phyloP scores from a whole-genome alignment of 2,113 vertebrate species.

The Oreotrochilus melanogaster region DNA sequence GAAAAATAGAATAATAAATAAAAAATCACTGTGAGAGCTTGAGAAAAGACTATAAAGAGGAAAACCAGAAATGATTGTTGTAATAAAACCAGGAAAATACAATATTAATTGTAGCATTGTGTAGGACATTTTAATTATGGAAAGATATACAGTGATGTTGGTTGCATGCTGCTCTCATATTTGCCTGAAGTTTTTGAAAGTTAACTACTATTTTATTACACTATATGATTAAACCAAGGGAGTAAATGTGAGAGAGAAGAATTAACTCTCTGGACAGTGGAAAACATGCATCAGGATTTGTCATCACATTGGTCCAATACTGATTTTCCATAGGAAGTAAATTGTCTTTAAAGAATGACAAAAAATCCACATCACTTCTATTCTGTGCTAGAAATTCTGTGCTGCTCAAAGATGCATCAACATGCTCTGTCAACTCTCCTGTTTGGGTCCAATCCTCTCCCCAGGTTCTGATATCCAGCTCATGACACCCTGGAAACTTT shows the following conservation, averaged over 20 bases:
- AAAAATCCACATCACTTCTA: constrained; percentile 2
- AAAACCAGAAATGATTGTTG: constrained; percentile 1
- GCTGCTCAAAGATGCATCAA: background rate
- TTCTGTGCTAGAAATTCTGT: background rate
- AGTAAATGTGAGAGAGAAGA: constrained; percentile 14
- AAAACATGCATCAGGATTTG: constrained; percentile 30
- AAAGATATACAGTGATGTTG: constrained; percentile 46
- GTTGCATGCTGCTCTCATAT: constrained; percentile 18
- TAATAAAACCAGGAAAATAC: constrained; percentile 40
- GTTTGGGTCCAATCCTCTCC: fast-evolving
- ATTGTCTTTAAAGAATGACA: background rate
- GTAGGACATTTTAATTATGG: constrained; percentile 10
- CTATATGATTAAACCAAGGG: constrained; percentile 7
- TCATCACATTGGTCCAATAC: background rate
- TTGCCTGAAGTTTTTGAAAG: constrained; percentile 3
- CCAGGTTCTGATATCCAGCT: background rate
- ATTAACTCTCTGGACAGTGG: background rate
- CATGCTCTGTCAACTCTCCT: background rate
- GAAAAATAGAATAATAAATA: constrained; percentile 22
- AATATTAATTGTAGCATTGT: constrained; percentile 58
- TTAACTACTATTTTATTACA: constrained; percentile 23
- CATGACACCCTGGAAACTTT: fast-evolving
- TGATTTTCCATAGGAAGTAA: constrained; percentile 22
- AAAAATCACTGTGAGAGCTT: background rate
- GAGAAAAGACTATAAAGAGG: background rate